Evolutionary conservation across 2,113 vertebrate species (phyloP).

Genomic region (Saccopteryx bilineata): DNA sequence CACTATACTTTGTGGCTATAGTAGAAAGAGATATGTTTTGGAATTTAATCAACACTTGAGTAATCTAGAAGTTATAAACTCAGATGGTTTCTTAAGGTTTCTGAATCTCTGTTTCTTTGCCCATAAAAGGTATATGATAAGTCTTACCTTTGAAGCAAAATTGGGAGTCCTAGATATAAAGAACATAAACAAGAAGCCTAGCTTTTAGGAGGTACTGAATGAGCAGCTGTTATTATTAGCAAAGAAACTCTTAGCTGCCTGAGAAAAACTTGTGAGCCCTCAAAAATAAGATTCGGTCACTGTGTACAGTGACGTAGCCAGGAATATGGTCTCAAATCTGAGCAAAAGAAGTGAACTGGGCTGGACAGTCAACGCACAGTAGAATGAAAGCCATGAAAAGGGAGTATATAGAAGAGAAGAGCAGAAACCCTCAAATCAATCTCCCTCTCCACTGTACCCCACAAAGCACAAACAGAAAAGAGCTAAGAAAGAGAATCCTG

Average conservation of each 20-base stretch:
- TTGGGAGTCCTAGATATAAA: constrained; percentile 10
- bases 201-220: neutral
- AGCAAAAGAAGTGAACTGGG: neutral
- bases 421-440: neutral
- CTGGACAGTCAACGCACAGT: neutral
- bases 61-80: neutral
- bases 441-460: neutral
- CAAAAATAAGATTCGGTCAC: neutral
- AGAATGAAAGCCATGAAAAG: neutral
- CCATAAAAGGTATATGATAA: constrained; percentile 13
- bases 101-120: neutral
- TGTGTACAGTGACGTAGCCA: neutral
- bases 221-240: neutral
- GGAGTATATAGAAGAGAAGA: neutral
- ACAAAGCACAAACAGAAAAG: neutral
- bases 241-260: constrained; percentile 17
- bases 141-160: neutral
- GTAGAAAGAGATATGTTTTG: constrained; percentile 8
- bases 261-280: neutral
- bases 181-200: neutral
- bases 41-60: constrained; percentile 13
- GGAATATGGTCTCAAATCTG: neutral
- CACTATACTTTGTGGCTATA: neutral
- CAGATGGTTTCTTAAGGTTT: neutral
- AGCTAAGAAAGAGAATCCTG: neutral